Conservation (phyloP, 2,113 vertebrate genomes). For the Nematolebias whitei region DNA sequence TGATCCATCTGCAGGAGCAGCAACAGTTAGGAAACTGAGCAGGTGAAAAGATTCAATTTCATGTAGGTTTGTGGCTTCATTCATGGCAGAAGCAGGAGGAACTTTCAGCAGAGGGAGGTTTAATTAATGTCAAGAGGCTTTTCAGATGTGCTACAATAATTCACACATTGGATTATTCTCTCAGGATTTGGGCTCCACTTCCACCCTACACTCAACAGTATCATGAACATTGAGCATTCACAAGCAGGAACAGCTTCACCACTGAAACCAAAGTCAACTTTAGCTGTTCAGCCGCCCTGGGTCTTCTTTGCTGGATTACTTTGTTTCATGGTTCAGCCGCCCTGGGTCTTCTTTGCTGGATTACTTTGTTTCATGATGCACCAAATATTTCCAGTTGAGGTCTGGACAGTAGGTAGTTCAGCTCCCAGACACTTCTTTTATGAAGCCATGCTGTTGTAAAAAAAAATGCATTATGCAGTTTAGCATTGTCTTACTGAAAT, state of each 20-base stretch:
- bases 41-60: slow-evolving; percentile 45
- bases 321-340: too few relatives aligned
- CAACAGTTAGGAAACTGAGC: slow-evolving; percentile 36
- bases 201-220: slow-evolving; percentile 32
- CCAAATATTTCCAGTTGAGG: too few relatives aligned
- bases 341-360: too few relatives aligned
- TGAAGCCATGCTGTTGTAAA: too few relatives aligned
- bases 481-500: slow-evolving; percentile 4
- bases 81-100: slow-evolving; percentile 56
- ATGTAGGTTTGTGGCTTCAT: slow-evolving; percentile 56
- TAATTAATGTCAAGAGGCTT: slow-evolving; percentile 70
- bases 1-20: slow-evolving; percentile 42
- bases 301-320: too few relatives aligned
- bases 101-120: slow-evolving; percentile 58
- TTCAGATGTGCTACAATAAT: slow-evolving; percentile 59
- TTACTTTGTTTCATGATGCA: too few relatives aligned
- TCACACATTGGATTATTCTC: slow-evolving; percentile 36
- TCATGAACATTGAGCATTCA: slow-evolving; percentile 5
- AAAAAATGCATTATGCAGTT: background rate
- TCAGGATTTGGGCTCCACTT: background rate
- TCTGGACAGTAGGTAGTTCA: too few relatives aligned
- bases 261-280: slow-evolving; percentile 29
- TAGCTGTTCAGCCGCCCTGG: too few relatives aligned
- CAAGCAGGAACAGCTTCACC: slow-evolving; percentile 27
- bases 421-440: too few relatives aligned